These are phyloP conservation scores for Tromatobia lineatoria DNA, from an alignment of 2,888 invertebrate species.

Conservation along the genomic window DNA sequence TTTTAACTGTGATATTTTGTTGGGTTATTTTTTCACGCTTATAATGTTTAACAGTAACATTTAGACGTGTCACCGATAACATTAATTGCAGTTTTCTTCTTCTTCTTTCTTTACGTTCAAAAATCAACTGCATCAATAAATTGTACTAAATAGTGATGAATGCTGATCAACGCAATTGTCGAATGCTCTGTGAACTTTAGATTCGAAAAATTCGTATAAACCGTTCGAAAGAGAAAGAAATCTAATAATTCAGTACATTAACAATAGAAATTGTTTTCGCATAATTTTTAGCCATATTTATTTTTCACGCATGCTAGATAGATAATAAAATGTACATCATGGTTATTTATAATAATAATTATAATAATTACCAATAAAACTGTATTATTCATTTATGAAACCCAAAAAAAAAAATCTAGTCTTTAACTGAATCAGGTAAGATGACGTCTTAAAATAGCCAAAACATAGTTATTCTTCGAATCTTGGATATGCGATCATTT, in stretches of 20 bases:
- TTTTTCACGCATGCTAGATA: slow-evolving; percentile 25
- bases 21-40: not conserved
- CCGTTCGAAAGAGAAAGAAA: not conserved
- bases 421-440: not conserved
- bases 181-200: not conserved
- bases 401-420: not conserved
- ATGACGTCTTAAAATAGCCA: not conserved
- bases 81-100: slow-evolving; percentile 9
- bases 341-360: slow-evolving; percentile 14
- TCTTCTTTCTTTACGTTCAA: not conserved
- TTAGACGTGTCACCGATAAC: slow-evolving; percentile 23
- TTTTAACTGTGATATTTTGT: slow-evolving; percentile 17
- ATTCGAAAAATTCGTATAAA: not conserved
- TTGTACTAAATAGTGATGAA: not conserved
- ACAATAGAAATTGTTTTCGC: slow-evolving; percentile 4
- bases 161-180: not conserved
- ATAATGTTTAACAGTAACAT: slow-evolving; percentile 9
- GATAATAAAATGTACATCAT: slow-evolving; percentile 23
- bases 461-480: too few relatives aligned
- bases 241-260: not conserved
- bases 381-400: slow-evolving; percentile 14
- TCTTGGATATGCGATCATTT: too few relatives aligned
- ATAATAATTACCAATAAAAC: slow-evolving; percentile 8
- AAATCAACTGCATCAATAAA: slow-evolving; percentile 4
- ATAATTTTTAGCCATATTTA: not conserved